Conservation (phyloP, 2,113 vertebrate species). For the Steatornis caripensis region DNA sequence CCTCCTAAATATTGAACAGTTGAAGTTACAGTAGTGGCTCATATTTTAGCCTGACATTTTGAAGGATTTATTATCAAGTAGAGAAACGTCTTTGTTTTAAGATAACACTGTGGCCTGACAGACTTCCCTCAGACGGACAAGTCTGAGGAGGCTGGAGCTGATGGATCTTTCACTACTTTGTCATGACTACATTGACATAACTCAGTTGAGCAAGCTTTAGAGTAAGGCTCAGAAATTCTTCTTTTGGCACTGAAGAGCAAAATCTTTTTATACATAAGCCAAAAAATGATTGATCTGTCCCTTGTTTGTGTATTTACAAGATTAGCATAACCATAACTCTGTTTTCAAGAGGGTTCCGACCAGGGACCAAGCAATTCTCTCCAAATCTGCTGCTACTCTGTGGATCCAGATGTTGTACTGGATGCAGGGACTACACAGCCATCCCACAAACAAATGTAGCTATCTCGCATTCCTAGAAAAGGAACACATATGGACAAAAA, state of each 20-base stretch:
- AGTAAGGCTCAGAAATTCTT: background rate
- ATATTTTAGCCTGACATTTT: background rate
- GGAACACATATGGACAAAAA: background rate
- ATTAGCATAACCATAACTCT: background rate
- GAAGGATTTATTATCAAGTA: background rate
- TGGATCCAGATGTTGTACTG: background rate
- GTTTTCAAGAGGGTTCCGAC: background rate
- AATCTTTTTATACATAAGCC: background rate
- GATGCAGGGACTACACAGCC: background rate
- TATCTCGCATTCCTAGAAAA: background rate
- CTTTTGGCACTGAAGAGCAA: background rate
- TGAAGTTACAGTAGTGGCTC: background rate
- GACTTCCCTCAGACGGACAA: background rate
- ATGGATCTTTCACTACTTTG: background rate
- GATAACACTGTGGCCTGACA: background rate
- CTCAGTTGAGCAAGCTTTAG: background rate
- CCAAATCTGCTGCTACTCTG: background rate
- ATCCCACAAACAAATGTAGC: background rate
- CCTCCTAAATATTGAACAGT: background rate
- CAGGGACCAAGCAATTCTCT: background rate
- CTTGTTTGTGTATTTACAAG: background rate
- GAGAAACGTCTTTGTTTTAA: background rate
- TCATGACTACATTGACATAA: background rate
- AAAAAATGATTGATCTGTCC: background rate
- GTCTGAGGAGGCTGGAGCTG: background rate